Evolutionary conservation across 2,797 vertebrate species (phyloP), one percentile per base, ranked within the genome.

Genomic region (Rhabdomys pumilio): DNA sequence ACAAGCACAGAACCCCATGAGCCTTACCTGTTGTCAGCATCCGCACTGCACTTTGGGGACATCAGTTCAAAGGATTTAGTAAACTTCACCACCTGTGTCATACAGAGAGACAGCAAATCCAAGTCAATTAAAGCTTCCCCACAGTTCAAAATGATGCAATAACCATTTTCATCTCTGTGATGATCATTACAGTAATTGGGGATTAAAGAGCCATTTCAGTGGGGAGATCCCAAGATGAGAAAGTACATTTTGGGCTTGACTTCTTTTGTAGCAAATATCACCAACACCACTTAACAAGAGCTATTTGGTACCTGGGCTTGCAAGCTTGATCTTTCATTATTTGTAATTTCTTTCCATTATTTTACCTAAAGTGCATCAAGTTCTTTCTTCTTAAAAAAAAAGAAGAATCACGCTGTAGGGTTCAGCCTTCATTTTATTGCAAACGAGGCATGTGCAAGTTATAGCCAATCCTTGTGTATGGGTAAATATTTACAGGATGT

Each of bases 41-140:
- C 99, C n/a, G 99, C 99, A 26, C 99, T 99, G 98, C 99, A 99
- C 97, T 99, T 99, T 41, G 99, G 99, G 95, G 99, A 99, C 98
- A 99, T 98, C 26, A 99, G 97, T 97, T 99, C 99, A 97, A 99
- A 99, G 8, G 99, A 99, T 98, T 99, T 99, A 61, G 99, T 99
- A 98, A 99, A 99, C 98, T 99, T 99, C 98, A 99, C 99, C 98
- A 99, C 99, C 99, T 99, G 98, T 99, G 98, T 87, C 97, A 95
- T n/a, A 94, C 55, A 90, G 81, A 97, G 93, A 97, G 57, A 96
- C 84, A 95, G 93, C 79, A 47, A 92, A 96, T 59, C 59, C 47
- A 81, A 34, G 44, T 97, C 72, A 97, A 75, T 44, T 97, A 97
- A 76, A 93, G 77, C 69, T 95, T 95, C 84, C 73, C 87, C 38